phyloP scores from a whole-genome alignment of 1,140 invertebrate species.

The Rhagoletis pomonella region DNA sequence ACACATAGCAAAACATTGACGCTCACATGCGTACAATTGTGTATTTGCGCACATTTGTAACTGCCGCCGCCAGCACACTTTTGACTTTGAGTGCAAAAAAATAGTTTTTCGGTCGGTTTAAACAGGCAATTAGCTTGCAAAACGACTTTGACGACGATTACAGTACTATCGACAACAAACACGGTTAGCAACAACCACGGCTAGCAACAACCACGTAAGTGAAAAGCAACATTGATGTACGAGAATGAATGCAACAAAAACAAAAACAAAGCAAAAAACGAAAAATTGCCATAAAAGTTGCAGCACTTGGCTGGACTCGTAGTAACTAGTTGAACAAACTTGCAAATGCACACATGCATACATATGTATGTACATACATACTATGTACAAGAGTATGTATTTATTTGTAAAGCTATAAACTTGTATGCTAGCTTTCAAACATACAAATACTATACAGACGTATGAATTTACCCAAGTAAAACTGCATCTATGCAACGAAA shows the following conservation, averaged over 20 bases:
- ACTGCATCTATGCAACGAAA: background rate
- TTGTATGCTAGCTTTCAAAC: background rate
- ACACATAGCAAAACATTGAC: too few relatives aligned
- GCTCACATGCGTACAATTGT: background rate
- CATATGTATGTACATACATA: background rate
- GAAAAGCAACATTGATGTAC: background rate
- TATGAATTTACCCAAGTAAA: background rate
- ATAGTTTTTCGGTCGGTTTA: constrained; percentile 51
- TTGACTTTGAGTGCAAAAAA: constrained; percentile 48
- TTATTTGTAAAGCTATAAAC: too few relatives aligned
- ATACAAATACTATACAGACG: background rate
- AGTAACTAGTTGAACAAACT: constrained; percentile 45
- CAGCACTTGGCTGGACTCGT: constrained; percentile 19
- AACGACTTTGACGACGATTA: constrained; percentile 30
- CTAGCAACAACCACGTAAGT: background rate
- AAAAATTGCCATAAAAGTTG: constrained; percentile 48
- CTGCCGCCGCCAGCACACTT: constrained; percentile 48
- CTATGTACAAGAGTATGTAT: too few relatives aligned
- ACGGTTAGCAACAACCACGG: background rate
- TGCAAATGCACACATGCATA: background rate
- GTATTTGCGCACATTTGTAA: constrained; percentile 8
- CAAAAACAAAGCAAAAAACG: too few relatives aligned
- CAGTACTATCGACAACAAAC: background rate
- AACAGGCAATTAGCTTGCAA: constrained; percentile 47
- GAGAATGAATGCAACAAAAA: background rate